These are phyloP conservation scores for Vanacampus margaritifer DNA, from an alignment of 2,113 vertebrate genomes.

Conservation along the genomic window DNA sequence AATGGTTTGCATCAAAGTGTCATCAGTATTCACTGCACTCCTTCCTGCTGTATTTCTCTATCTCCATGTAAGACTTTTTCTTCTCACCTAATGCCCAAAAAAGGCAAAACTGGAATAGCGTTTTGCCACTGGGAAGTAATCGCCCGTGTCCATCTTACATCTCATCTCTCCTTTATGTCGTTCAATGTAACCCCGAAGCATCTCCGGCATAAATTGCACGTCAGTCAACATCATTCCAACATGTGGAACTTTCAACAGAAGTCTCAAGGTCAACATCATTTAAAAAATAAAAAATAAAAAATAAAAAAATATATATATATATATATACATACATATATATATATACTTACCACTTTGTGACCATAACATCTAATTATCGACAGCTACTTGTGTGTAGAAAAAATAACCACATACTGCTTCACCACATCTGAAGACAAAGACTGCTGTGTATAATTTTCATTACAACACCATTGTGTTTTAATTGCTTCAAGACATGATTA, in stretches of 20 bases:
- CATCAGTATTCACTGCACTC: slow-evolving; percentile 26
- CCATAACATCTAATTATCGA: too few species aligned
- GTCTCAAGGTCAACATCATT: slow-evolving; percentile 19
- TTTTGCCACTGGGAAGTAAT: slow-evolving; percentile 29
- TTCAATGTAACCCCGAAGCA: background rate
- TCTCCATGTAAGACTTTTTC: slow-evolving; percentile 7
- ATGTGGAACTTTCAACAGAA: slow-evolving; percentile 21
- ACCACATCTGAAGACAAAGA: too few species aligned
- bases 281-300: too few species aligned
- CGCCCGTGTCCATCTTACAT: slow-evolving; percentile 8
- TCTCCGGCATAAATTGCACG: background rate
- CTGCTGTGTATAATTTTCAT: too few species aligned
- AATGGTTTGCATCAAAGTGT: slow-evolving; percentile 23
- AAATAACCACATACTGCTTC: too few species aligned
- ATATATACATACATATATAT: too few species aligned
- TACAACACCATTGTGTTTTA: too few species aligned
- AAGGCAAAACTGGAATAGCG: slow-evolving; percentile 21
- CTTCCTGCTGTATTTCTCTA: background rate
- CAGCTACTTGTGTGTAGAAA: too few species aligned
- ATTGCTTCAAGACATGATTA: too few species aligned
- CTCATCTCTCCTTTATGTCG: background rate
- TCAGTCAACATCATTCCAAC: slow-evolving; percentile 16
- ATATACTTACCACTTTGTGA: too few species aligned
- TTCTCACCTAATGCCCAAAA: slow-evolving; percentile 10
- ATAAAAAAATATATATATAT: too few species aligned